Base-by-base conservation (phyloP, 2,797 vertebrate species). In the Acropternis orthonyx region DNA sequence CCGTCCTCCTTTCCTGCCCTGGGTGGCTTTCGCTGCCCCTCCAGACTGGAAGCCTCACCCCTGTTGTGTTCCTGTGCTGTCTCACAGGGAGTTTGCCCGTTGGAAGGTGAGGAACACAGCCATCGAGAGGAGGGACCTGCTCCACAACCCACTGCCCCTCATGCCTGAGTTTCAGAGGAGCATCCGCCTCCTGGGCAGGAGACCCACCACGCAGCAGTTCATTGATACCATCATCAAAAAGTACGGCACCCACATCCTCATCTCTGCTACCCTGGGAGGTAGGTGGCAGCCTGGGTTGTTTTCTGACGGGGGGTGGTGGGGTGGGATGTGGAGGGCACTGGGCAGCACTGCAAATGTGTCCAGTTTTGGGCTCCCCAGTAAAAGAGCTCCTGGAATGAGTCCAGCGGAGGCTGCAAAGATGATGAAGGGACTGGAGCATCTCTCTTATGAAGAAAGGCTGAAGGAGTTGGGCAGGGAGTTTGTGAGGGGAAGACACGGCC, bases 61-160 rank as follows among this genome's bases (percentile, higher is more conserved):
- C 13, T 39, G 52, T 34, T 91, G 79, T 94, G 69, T 92, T 96
- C 44, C 93, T 93, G 41, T 95, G 92, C 95, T 87, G 92, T 94
- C 27, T 2, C 71, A 5, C 92, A 99, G 99, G 98, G 99, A 99
- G 98, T 99, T 99, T 99, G 99, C 99, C 98, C 99, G 99, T 98
- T 99, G 99, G 99, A 99, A 99, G 99, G 99, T 99, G 99, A 99
- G 99, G 98, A 99, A 99, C 97, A 99, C 99, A 73, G 99, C 99
- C 88, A 99, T 99, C 4, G 99, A 99, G 97, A 97, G 99, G 95
- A 98, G 99, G 98, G 99, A 99, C 97, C 98, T 99, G 97, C 98
- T 99, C 97, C 98, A 98, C 86, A 99, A 99, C 95, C 99, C 99
- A 2, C 98, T 99, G 96, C 99, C 99, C 61, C 98, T 99, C 97